A percentile compares a stretch with the other conserved stretches of the same genome.
These are phyloP conservation scores for Progne subis DNA, from an alignment of 2,113 vertebrate genomes.

Conservation along the genomic window DNA sequence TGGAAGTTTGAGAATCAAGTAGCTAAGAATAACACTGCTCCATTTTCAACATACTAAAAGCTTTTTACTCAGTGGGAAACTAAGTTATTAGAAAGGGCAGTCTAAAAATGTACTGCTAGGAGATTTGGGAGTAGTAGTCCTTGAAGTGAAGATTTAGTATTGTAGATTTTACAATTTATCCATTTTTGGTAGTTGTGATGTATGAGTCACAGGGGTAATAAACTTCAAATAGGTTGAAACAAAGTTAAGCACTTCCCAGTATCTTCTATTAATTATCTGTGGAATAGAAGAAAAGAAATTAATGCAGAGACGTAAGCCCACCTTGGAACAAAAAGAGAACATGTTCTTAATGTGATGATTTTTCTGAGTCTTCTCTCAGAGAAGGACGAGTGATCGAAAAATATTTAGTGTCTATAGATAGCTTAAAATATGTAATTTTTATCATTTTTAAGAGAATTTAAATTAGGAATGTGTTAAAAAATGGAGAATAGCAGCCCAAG, in stretches of 20 bases:
- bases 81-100: conserved; percentile 73
- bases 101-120: conserved; percentile 69
- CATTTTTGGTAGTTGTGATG: conserved; percentile 71
- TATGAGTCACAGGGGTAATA: conserved; percentile 74
- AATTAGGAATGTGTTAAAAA: not conserved
- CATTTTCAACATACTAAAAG: conserved; percentile 70
- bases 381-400: conserved; percentile 32
- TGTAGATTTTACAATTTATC: conserved; percentile 76
- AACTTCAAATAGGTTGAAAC: conserved; percentile 74
- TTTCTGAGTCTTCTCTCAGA: conserved; percentile 21
- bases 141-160: conserved; percentile 73
- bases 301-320: conserved; percentile 62
- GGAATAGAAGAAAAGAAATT: conserved; percentile 73
- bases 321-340: conserved; percentile 58
- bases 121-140: conserved; percentile 72
- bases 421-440: not conserved
- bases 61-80: conserved; percentile 72
- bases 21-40: conserved; percentile 65
- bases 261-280: conserved; percentile 75
- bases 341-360: conserved; percentile 30
- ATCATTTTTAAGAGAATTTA: not conserved
- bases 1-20: conserved; percentile 61
- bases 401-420: conserved; percentile 28
- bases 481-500: not conserved
- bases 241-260: conserved; percentile 71